Percentiles rank a stretch among this genome's conserved stretches.
Evolutionary conservation across 2,797 vertebrate genomes (phyloP).

Genomic region (Botia almorhae): DNA sequence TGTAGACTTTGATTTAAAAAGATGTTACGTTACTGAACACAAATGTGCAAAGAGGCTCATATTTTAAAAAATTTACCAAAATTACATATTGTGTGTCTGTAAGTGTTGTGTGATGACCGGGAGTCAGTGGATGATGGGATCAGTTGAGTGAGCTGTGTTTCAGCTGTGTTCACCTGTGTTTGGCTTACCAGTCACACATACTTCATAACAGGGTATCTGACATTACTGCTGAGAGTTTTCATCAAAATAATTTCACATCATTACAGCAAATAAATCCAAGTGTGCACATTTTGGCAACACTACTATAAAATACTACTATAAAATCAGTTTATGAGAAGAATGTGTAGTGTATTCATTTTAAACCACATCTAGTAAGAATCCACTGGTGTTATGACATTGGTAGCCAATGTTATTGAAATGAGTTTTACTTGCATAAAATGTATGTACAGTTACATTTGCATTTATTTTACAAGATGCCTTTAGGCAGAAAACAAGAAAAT

Average conservation of each 20-base stretch:
- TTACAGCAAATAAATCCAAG: not conserved
- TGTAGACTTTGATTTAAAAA: not conserved
- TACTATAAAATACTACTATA: not conserved
- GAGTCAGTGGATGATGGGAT: conserved; percentile 56
- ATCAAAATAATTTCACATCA: not conserved
- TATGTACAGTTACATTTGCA: not conserved
- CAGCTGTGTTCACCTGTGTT: conserved; percentile 20
- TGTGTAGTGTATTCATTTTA: not conserved
- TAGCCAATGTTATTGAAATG: not conserved
- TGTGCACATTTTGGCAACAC: not conserved
- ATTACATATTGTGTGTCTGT: not conserved
- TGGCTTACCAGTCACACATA: conserved; percentile 16
- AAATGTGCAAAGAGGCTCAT: not conserved
- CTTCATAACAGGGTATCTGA: conserved; percentile 29
- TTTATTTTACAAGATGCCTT: not conserved
- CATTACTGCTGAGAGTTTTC: not conserved
- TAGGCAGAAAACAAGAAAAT: not conserved
- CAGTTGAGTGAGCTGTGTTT: conserved; percentile 38
- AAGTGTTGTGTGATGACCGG: conserved; percentile 18
- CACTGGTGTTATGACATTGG: not conserved
- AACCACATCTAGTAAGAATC: not conserved
- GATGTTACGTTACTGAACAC: too few species aligned
- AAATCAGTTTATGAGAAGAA: too few species aligned
- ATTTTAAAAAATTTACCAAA: not conserved
- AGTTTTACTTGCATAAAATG: not conserved